These are phyloP conservation scores for Petrocephalus zakoni DNA, from an alignment of 2,113 vertebrate species.

Conservation along the genomic window DNA sequence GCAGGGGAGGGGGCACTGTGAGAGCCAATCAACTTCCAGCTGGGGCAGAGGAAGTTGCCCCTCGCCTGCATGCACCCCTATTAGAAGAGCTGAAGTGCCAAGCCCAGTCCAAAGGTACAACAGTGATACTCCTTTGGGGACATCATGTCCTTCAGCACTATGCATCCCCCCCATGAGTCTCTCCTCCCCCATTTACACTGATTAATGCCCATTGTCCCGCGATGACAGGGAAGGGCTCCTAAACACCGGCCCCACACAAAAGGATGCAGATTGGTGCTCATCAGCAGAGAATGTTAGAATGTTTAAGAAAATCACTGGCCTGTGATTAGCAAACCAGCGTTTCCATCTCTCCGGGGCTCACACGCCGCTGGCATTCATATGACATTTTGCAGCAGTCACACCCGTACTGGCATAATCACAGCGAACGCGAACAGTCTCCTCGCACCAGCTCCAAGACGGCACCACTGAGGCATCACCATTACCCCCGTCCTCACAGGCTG, in stretches of 20 bases:
- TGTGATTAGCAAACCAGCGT: conserved; percentile 29
- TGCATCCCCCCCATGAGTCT: no score
- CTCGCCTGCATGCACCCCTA: not conserved
- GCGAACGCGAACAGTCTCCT: not conserved
- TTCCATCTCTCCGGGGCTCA: not conserved
- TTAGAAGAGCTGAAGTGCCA: not conserved
- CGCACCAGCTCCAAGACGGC: not conserved
- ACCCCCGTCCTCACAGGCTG: not conserved
- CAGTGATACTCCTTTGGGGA: not conserved
- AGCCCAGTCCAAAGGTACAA: not conserved
- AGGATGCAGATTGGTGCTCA: conserved; percentile 26
- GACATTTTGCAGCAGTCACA: conserved; percentile 26
- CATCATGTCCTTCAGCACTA: not conserved
- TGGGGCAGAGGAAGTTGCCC: no score
- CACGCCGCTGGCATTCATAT: conserved; percentile 25
- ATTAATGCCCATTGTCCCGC: not conserved
- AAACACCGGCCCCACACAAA: conserved; percentile 35
- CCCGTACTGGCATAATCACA: not conserved
- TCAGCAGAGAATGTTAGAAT: conserved; percentile 30
- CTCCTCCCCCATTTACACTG: not conserved
- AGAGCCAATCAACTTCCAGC: no score
- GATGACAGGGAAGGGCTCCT: not conserved
- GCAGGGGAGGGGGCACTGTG: no score
- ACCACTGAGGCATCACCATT: not conserved
- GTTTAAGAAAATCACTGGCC: conserved; percentile 40